Evolutionary conservation across 2,888 invertebrate species (phyloP), one percentile per base, ranked within the genome.

Genomic region (Lacanobia wlatinum): DNA sequence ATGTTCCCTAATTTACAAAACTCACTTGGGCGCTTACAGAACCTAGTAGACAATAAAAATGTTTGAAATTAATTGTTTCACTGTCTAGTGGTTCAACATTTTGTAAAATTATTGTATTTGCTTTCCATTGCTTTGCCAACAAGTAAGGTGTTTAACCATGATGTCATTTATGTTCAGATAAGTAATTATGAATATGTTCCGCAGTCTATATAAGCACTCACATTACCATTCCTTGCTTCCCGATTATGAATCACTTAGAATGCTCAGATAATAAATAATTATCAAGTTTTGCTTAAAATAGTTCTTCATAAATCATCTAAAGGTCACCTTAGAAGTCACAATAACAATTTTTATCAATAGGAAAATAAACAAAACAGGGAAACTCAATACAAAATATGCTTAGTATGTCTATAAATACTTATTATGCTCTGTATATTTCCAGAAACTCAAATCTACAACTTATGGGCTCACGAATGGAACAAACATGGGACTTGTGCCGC

Each of bases 401-500:
- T 46, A 12, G 14, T 48, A 40, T 2, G 7, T 43, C 21, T 56
- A 56, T 43, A 50, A 46, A 56, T 61, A 58, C 40, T 52, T 56
- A 40, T 46, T 18, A 16, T 34, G 7, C 58, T 28, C 21, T 68
- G 38, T 60, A 38, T 14, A 56, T 80, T 88, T 91, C 14, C 90
- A 95, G 96, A 90, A 58, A 93, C 92, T 28, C 87, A 90, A 28
- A 75, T 89, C 14, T 96, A 97, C 84, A 95, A 97, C 14, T 96
- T 98, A 53, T 98, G 98, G 98, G 95, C 97, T 73, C 98, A 98
- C 86, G 98, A 98, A 90, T 98, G 98, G 98, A 90, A 95, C 2
- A 98, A 98, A 87, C 98, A 98, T 87, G 98, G 98, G 1, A 98
- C 98, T 0, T 98, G 98, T 88, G 97, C 98, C 0, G 94, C 96